Base-by-base conservation (phyloP, 2,888 invertebrate genomes). In the Eremobia ochroleuca region DNA sequence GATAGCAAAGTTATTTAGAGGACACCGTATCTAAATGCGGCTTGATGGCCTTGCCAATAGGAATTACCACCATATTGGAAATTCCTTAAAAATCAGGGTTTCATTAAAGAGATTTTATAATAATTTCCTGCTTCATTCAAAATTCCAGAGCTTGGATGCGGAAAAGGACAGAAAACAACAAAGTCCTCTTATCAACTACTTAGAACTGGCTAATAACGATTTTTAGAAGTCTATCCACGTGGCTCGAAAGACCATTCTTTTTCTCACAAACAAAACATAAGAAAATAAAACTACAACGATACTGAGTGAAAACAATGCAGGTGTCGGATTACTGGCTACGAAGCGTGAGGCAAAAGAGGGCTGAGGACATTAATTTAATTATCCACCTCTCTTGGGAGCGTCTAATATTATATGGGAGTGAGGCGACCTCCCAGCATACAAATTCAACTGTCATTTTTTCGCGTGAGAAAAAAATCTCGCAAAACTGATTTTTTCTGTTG, bases 321-420 rank as follows among this genome's bases (percentile, higher is more conserved):
- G 97, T 97, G 96, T 97, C 95, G 93, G 92, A 94, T 97, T 96
- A 96, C 96, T 93, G 91, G 92, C 92, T 90, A 91, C 94, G 93
- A 92, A 92, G 92, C 93, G 92, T 89, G 93, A 93, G 92, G 93
- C 91, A 91, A 91, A 91, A 92, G 94, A 94, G 96, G 96, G 95
- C 94, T 90, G 95, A 93, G 95, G 94, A 95, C 96, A 96, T 96
- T 96, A 97, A 97, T 96, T 96, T 96, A 96, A 96, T 97, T 97
- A 96, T 91, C 91, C 89, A 90, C 91, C 94, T 94, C 96, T 94
- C 96, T 88, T 89, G 96, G 94, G 96, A 95, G 91, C 90, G 91
- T 92, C 96, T 96, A 95, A 96, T 96, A 95, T 95, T 95, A 94
- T 94, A 94, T 94, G 91, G 95, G 96, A 94, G 95, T 88, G 94